Percentiles rank a stretch among this genome's conserved stretches.
phyloP scores from a whole-genome alignment of 2,797 vertebrate species.

The Chelmon rostratus region DNA sequence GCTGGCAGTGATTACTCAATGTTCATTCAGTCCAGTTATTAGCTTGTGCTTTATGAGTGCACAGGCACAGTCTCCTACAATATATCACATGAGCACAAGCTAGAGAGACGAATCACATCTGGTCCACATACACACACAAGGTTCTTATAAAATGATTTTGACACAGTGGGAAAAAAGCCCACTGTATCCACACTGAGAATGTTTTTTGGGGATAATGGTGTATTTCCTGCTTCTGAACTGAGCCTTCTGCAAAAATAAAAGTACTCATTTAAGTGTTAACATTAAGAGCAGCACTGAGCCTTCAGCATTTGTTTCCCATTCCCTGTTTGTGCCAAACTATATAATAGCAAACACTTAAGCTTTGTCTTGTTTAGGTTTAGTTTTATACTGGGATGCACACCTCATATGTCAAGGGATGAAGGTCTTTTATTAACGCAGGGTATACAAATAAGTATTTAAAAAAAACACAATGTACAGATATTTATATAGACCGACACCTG shows the following conservation, averaged over 20 bases:
- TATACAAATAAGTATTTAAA: no score
- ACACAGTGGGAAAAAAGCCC: neutral
- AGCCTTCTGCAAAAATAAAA: neutral
- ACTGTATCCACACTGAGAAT: neutral
- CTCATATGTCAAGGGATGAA: no score
- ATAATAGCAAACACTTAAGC: no score
- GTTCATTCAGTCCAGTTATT: neutral
- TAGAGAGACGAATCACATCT: neutral
- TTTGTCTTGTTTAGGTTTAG: neutral
- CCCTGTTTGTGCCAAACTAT: no score
- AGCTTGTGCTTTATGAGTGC: neutral
- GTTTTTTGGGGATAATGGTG: neutral
- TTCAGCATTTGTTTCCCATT: neutral
- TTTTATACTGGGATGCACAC: neutral
- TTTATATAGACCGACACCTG: no score
- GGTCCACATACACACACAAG: neutral
- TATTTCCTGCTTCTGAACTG: neutral
- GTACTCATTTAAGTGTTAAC: no score
- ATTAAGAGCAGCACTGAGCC: neutral
- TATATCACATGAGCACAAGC: conserved; percentile 13
- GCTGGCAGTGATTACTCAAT: neutral
- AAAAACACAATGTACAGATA: no score
- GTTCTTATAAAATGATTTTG: neutral
- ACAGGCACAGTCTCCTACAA: neutral
- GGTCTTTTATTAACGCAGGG: no score